Conservation (phyloP, 2,113 vertebrate species). For the Agapornis roseicollis region DNA sequence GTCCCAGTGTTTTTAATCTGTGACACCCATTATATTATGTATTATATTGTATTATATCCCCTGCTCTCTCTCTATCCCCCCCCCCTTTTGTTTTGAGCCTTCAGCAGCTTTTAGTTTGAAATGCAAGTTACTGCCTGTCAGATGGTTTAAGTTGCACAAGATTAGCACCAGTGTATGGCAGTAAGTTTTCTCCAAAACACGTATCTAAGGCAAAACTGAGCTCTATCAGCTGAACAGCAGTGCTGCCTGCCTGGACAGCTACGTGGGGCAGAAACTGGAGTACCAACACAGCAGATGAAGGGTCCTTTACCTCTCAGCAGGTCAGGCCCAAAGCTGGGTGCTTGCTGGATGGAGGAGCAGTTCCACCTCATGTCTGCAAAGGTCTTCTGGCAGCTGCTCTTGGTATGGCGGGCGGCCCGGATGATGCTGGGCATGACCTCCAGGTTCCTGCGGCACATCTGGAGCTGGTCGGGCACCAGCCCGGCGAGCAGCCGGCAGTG, state of each 20-base stretch:
- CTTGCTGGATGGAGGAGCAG: constrained; percentile 72
- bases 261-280: not conserved
- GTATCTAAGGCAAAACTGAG: not conserved
- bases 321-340: constrained; percentile 73
- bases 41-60: not conserved
- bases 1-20: not conserved
- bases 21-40: rapidly evolving
- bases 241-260: not conserved
- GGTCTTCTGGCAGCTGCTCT: constrained; percentile 64
- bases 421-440: constrained; percentile 78
- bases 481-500: constrained; percentile 71
- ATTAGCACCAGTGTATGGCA: not conserved
- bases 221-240: rapidly evolving
- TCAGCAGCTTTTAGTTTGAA: not conserved
- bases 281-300: rapidly evolving
- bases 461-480: constrained; percentile 69
- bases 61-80: not conserved
- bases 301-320: constrained; percentile 71
- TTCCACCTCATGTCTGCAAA: constrained; percentile 79
- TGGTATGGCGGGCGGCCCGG: constrained; percentile 63
- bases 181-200: not conserved
- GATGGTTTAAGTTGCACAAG: rapidly evolving
- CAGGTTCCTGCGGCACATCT: constrained; percentile 76
- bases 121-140: not conserved
- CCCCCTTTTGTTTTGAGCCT: not conserved